phyloP scores from a whole-genome alignment of 2,888 invertebrate genomes.

The Metalampra italica region DNA sequence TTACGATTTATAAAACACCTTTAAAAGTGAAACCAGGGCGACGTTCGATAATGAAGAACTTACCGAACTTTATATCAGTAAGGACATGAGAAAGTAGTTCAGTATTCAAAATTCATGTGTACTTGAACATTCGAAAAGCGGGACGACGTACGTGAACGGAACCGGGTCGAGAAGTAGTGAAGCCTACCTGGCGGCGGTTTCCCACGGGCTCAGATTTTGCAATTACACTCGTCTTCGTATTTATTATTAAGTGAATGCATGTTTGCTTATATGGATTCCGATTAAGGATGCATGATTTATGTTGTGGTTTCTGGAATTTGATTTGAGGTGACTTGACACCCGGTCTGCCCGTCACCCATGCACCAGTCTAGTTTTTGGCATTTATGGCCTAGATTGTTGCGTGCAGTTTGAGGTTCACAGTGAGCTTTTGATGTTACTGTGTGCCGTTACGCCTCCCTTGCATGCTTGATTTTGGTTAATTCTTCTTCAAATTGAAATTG shows the following conservation, averaged over 20 bases:
- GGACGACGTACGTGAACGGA: slow-evolving; percentile 44
- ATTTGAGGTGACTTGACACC: too few relatives aligned
- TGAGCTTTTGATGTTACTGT: too few relatives aligned
- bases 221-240: background rate
- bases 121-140: slow-evolving; percentile 40
- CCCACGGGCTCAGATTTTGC: slow-evolving; percentile 17
- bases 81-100: slow-evolving; percentile 18
- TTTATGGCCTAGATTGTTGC: background rate
- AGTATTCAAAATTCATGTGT: slow-evolving; percentile 41
- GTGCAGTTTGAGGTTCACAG: too few relatives aligned
- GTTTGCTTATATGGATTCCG: background rate
- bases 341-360: too few relatives aligned
- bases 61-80: background rate
- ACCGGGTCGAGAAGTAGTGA: slow-evolving; percentile 50
- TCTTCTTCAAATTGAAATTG: too few relatives aligned
- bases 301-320: background rate
- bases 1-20: too few relatives aligned
- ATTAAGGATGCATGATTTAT: background rate
- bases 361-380: too few relatives aligned
- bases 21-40: too few relatives aligned
- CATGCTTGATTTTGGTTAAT: too few relatives aligned
- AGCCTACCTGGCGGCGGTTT: slow-evolving; percentile 27
- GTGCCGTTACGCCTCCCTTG: too few relatives aligned
- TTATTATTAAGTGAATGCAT: background rate
- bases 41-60: too few relatives aligned